These are phyloP conservation scores for Monochamus alternatus DNA, from an alignment of 2,888 invertebrate genomes.

Conservation along the genomic window DNA sequence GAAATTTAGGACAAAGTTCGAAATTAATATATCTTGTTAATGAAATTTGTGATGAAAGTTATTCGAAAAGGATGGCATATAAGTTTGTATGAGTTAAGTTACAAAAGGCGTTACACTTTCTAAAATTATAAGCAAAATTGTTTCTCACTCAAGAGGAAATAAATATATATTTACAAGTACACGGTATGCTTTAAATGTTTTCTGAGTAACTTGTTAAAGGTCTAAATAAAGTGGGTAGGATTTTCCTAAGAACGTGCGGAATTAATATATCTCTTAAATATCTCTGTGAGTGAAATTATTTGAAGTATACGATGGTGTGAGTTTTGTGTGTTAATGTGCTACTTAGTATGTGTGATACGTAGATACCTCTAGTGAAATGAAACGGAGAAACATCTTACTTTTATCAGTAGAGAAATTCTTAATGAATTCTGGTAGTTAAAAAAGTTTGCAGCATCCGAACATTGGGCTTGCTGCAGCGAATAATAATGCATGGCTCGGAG, in stretches of 20 bases:
- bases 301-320: constrained; percentile 39
- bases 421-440: constrained; percentile 72
- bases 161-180: too few species aligned
- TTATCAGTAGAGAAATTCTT: constrained; percentile 70
- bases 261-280: constrained; percentile 37
- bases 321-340: constrained; percentile 58
- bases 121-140: too few species aligned
- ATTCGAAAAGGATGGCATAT: too few species aligned
- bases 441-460: constrained; percentile 70
- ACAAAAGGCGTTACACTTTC: too few species aligned
- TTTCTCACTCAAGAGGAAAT: too few species aligned
- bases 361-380: constrained; percentile 69
- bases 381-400: constrained; percentile 70
- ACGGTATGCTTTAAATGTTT: too few species aligned
- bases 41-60: too few species aligned
- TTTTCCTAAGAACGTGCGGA: constrained; percentile 17
- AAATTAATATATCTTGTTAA: too few species aligned
- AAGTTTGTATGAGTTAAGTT: too few species aligned
- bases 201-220: too few species aligned
- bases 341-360: constrained; percentile 68
- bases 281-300: constrained; percentile 37
- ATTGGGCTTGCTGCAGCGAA: constrained; percentile 69
- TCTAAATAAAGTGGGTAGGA: neutral
- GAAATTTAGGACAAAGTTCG: neutral
- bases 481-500: constrained; percentile 68